phyloP scores from a whole-genome alignment of 2,797 vertebrate species.

The Lepilemur ruficaudatus region DNA sequence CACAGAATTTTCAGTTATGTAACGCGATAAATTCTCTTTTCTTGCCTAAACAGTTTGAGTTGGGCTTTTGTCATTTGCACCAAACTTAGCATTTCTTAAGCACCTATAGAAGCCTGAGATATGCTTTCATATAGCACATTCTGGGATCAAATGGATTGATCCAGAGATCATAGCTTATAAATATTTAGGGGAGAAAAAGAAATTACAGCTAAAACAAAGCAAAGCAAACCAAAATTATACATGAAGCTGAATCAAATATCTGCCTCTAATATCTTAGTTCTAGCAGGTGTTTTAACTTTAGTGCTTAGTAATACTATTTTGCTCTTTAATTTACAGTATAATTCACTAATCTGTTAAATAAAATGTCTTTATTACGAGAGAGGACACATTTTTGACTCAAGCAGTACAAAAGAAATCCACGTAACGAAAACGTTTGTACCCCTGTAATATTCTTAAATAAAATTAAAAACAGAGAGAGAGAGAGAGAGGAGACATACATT shows the following conservation, averaged over 20 bases:
- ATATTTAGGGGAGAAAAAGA: slow-evolving; percentile 25
- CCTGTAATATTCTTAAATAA: no score
- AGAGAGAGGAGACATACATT: neutral
- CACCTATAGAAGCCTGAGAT: neutral
- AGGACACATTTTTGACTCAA: neutral
- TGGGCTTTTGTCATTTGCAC: neutral
- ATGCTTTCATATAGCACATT: neutral
- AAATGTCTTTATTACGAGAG: slow-evolving; percentile 43
- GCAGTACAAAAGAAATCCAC: no score
- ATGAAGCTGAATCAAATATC: slow-evolving; percentile 12
- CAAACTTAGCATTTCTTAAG: neutral
- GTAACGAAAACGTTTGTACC: no score
- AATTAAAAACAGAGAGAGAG: no score
- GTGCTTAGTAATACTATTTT: neutral
- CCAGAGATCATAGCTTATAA: neutral
- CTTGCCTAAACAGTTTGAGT: neutral
- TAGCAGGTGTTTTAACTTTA: slow-evolving; percentile 40
- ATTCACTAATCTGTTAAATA: slow-evolving; percentile 57
- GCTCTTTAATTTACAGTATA: neutral
- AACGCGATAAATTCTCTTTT: neutral
- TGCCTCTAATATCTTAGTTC: slow-evolving; percentile 24
- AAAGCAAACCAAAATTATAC: slow-evolving; percentile 35
- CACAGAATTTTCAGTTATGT: neutral
- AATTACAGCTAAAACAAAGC: neutral
- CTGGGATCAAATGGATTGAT: neutral